A percentile compares a stretch with the other conserved stretches of the same genome.
Conservation (phyloP, 2,888 invertebrate genomes). For the Seira sanloemensis region DNA sequence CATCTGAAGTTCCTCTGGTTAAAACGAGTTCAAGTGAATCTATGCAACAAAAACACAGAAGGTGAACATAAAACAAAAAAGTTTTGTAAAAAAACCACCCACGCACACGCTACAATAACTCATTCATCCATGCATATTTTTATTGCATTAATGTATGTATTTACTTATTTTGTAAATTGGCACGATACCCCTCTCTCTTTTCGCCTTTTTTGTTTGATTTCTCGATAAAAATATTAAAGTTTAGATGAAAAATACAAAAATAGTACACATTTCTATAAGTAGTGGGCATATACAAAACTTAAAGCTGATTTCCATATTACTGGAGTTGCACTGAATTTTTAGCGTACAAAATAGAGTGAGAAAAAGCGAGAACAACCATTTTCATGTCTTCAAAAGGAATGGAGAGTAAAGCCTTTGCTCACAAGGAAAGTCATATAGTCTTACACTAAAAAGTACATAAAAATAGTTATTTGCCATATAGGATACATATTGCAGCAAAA, state of each 20-base stretch:
- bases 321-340: no score
- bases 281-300: neutral
- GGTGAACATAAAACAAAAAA: neutral
- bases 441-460: neutral
- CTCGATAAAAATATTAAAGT: neutral
- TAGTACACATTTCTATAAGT: no score
- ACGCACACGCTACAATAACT: neutral
- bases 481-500: constrained; percentile 43
- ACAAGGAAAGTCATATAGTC: no score
- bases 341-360: no score
- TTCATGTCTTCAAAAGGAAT: no score
- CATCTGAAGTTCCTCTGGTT: no score
- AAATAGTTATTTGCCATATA: constrained; percentile 2
- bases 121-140: constrained; percentile 13
- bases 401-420: no score
- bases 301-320: neutral
- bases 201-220: constrained; percentile 10
- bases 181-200: constrained; percentile 59
- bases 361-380: no score
- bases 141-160: constrained; percentile 15
- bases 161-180: constrained; percentile 48
- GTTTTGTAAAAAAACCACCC: neutral
- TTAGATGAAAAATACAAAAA: no score
- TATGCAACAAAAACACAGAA: no score
- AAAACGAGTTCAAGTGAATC: no score